Evolutionary conservation across 2,797 vertebrate genomes (phyloP).

Genomic region (Amphiprion clarkii): DNA sequence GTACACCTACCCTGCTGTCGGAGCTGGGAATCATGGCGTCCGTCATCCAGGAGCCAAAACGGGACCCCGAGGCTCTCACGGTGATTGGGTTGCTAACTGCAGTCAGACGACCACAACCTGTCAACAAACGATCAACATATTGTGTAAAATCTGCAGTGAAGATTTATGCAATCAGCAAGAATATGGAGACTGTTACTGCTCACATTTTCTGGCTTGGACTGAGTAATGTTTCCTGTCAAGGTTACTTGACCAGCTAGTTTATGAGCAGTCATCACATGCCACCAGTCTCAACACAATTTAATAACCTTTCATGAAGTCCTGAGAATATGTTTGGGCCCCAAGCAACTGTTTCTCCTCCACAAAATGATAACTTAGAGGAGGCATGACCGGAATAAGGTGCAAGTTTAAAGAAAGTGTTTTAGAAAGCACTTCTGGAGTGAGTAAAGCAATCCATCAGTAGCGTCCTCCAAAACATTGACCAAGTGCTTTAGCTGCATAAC

Average conservation of each 20-base stretch:
- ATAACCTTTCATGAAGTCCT: background rate
- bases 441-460: background rate
- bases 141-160: constrained; percentile 1
- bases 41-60: constrained; percentile 97
- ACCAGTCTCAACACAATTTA: constrained; percentile 10
- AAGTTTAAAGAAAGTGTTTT: background rate
- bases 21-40: constrained; percentile 94
- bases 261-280: constrained; percentile 6
- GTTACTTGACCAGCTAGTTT: constrained; percentile 23
- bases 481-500: background rate
- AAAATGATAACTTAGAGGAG: background rate
- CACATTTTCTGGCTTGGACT: background rate
- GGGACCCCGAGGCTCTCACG: constrained; percentile 92
- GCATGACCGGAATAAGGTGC: background rate
- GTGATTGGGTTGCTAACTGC: constrained; percentile 94
- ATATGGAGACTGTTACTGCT: background rate
- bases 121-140: constrained; percentile 12
- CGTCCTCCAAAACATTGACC: background rate
- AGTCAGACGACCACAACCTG: constrained; percentile 94
- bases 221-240: constrained; percentile 2
- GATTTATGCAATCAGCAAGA: background rate
- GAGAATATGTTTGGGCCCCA: background rate
- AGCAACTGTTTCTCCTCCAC: background rate
- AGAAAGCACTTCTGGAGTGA: background rate
- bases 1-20: constrained; percentile 90